A percentile compares a stretch with the other conserved stretches of the same genome.
Evolutionary conservation across 2,797 vertebrate species (phyloP).

Genomic region (Apogon hyalosoma): DNA sequence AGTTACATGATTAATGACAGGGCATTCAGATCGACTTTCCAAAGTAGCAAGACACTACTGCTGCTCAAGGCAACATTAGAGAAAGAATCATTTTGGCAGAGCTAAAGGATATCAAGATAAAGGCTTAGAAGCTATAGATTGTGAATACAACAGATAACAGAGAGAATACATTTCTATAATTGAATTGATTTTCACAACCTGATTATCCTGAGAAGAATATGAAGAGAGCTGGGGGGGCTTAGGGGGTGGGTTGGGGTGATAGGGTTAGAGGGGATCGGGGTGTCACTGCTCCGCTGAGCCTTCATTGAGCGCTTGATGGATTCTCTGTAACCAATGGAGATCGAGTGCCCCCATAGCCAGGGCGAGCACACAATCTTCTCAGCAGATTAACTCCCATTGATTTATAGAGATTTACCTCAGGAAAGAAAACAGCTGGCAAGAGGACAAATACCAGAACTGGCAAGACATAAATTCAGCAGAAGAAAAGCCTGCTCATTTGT

Average conservation of each 20-base stretch:
- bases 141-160: conserved; percentile 31
- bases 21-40: conserved; percentile 85
- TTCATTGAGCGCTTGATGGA: conserved; percentile 83
- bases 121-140: conserved; percentile 17
- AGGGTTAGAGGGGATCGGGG: conserved; percentile 66
- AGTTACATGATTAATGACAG: conserved; percentile 84
- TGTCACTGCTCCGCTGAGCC: conserved; percentile 73
- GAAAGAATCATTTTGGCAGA: conserved; percentile 65
- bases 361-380: conserved; percentile 78
- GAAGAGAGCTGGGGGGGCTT: conserved; percentile 6
- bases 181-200: too few species aligned
- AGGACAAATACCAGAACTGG: conserved; percentile 76
- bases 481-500: conserved; percentile 68
- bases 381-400: conserved; percentile 85
- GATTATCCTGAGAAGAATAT: conserved; percentile 43
- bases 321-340: conserved; percentile 85
- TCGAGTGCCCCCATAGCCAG: conserved; percentile 67
- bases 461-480: conserved; percentile 72
- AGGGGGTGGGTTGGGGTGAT: conserved; percentile 43
- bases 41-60: conserved; percentile 85
- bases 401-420: conserved; percentile 85
- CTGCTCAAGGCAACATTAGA: conserved; percentile 82
- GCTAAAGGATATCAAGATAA: conserved; percentile 44
- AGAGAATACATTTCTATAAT: conserved; percentile 15
- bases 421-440: conserved; percentile 84